Conservation (phyloP, 2,113 vertebrate species). For the Nothoprocta pentlandii region DNA sequence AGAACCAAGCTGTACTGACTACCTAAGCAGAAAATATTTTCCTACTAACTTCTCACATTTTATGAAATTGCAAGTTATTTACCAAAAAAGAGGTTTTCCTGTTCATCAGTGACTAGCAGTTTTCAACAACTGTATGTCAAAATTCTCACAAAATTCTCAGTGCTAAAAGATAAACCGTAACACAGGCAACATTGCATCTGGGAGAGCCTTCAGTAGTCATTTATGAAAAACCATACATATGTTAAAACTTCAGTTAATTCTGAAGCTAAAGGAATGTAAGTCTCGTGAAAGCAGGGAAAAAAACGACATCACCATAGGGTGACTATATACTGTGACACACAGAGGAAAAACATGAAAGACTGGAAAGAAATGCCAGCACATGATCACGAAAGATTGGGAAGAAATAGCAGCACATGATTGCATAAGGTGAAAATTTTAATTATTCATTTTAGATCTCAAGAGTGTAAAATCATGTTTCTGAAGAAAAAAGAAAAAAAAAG, state of each 20-base stretch:
- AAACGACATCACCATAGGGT: neutral
- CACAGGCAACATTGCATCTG: neutral
- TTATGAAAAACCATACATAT: neutral
- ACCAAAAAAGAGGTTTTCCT: neutral
- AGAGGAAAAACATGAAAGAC: neutral
- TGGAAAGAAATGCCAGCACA: neutral
- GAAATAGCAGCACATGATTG: neutral
- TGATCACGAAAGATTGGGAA: neutral
- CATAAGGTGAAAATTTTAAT: neutral
- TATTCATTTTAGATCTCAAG: neutral
- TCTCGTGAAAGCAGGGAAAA: neutral
- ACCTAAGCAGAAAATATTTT: constrained; percentile 10
- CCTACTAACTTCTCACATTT: neutral
- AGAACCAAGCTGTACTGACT: neutral
- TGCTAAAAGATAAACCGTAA: neutral
- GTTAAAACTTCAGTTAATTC: neutral
- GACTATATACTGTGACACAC: neutral
- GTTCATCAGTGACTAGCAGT: neutral
- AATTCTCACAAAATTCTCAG: neutral
- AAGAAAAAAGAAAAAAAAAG: neutral
- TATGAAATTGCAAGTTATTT: neutral
- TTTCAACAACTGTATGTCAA: neutral
- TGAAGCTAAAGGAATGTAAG: neutral
- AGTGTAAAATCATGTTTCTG: neutral
- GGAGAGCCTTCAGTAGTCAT: neutral